Percentiles rank a stretch among this genome's conserved stretches.
phyloP scores from a whole-genome alignment of 1,140 invertebrate genomes.

The Drosophila simulans region DNA sequence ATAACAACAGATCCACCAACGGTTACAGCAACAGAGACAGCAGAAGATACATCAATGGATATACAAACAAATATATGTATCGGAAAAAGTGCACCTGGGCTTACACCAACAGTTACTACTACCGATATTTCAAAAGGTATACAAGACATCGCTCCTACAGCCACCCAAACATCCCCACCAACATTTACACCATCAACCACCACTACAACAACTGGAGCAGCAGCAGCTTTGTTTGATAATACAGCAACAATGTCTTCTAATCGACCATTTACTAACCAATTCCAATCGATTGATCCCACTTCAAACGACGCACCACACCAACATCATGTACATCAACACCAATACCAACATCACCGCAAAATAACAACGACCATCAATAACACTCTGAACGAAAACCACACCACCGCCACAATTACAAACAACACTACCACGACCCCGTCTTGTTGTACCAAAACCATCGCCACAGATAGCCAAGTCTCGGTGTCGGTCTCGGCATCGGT shows the following conservation, averaged over 20 bases:
- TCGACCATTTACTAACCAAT: conserved; percentile 53
- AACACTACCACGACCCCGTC: conserved; percentile 43
- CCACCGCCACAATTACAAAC: conserved; percentile 32
- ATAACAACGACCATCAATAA: conserved; percentile 17
- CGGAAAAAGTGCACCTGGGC: not conserved
- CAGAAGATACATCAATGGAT: not conserved
- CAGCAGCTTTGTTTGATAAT: conserved; percentile 54
- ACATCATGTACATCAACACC: conserved; percentile 8
- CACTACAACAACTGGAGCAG: conserved; percentile 23
- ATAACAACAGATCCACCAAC: conserved; percentile 8
- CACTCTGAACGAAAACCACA: conserved; percentile 18
- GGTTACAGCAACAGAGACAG: conserved; percentile 17
- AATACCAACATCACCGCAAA: conserved; percentile 18
- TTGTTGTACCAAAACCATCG: conserved; percentile 70
- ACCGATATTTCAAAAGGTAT: conserved; percentile 10
- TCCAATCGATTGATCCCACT: conserved; percentile 48
- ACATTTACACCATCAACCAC: conserved; percentile 3
- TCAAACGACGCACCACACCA: conserved; percentile 45
- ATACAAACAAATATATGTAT: not conserved
- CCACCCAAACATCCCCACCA: conserved; percentile 1
- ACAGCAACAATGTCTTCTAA: conserved; percentile 52
- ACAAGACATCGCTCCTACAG: not conserved
- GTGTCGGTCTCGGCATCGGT: conserved; percentile 73
- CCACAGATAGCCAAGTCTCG: conserved; percentile 81
- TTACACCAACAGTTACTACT: conserved; percentile 3